Conservation (phyloP, 2,888 invertebrate genomes). For the Synanthedon myopaeformis region DNA sequence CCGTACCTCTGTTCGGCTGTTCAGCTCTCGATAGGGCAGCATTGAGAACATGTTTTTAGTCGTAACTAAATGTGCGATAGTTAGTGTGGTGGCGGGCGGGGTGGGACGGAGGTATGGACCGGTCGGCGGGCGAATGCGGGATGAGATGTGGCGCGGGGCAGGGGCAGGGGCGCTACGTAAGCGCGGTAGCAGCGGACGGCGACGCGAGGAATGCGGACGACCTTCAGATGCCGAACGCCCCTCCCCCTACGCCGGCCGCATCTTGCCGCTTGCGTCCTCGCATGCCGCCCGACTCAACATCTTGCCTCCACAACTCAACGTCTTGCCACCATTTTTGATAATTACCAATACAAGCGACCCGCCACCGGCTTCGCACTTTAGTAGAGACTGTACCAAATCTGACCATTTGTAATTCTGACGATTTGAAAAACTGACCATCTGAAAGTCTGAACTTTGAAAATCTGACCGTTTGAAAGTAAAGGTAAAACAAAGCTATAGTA, state of each 20-base stretch:
- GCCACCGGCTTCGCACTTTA: too few species aligned
- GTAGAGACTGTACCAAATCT: too few species aligned
- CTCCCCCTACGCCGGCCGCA: conserved; percentile 63
- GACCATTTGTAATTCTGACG: too few species aligned
- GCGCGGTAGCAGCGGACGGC: conserved; percentile 70
- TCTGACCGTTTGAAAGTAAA: too few species aligned
- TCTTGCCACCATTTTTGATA: conserved; percentile 62
- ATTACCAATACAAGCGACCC: conserved; percentile 31
- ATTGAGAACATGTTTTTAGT: conserved; percentile 64
- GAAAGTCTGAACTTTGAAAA: too few species aligned
- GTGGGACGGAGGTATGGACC: conserved; percentile 41
- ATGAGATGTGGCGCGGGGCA: conserved; percentile 17
- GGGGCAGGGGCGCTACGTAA: conserved; percentile 59
- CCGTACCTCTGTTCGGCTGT: conserved; percentile 59
- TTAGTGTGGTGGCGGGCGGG: conserved; percentile 52
- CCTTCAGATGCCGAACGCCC: conserved; percentile 69
- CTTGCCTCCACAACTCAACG: conserved; percentile 62
- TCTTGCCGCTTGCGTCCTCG: conserved; percentile 70
- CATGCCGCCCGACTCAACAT: conserved; percentile 65
- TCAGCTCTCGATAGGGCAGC: conserved; percentile 51
- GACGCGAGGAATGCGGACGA: conserved; percentile 70
- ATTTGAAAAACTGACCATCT: too few species aligned
- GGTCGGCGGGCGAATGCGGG: conserved; percentile 33
- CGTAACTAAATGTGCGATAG: conserved; percentile 65
- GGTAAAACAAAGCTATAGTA: too few species aligned